phyloP scores from a whole-genome alignment of 2,888 invertebrate genomes.

The Spialia ferax region DNA sequence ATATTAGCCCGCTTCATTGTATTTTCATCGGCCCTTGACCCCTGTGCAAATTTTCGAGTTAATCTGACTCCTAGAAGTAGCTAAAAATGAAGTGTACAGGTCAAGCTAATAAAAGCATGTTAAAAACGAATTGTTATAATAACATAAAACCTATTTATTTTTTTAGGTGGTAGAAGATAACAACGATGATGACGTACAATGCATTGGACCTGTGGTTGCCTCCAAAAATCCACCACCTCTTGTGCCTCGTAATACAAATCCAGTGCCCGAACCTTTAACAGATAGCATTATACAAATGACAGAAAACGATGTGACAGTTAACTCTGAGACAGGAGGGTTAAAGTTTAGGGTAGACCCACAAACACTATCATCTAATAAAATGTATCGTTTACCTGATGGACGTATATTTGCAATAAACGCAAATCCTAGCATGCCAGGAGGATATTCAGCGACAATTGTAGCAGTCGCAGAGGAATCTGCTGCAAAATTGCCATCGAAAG shows the following conservation, averaged over 20 bases:
- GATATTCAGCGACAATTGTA: constrained; percentile 83
- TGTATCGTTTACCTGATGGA: constrained; percentile 83
- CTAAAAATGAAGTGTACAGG: too few species aligned
- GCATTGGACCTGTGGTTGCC: constrained; percentile 67
- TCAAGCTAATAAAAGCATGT: too few species aligned
- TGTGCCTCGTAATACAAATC: constrained; percentile 49
- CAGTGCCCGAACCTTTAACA: constrained; percentile 57
- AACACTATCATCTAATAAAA: constrained; percentile 81
- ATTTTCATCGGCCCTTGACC: too few species aligned
- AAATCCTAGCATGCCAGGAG: constrained; percentile 81
- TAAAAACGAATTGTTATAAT: too few species aligned
- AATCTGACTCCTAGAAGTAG: too few species aligned
- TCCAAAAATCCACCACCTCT: constrained; percentile 60
- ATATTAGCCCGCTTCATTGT: too few species aligned
- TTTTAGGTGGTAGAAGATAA: constrained; percentile 76
- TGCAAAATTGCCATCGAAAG: constrained; percentile 59
- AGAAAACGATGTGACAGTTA: constrained; percentile 83
- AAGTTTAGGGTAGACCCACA: constrained; percentile 83
- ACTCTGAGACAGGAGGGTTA: constrained; percentile 76
- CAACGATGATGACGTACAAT: constrained; percentile 79
- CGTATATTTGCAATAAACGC: constrained; percentile 81
- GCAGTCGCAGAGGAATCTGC: constrained; percentile 68
- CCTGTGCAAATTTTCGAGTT: too few species aligned
- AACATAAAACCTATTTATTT: background rate
- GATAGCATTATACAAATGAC: constrained; percentile 83